These are phyloP conservation scores for Mugil cephalus DNA, from an alignment of 2,113 vertebrate species.

Conservation along the genomic window DNA sequence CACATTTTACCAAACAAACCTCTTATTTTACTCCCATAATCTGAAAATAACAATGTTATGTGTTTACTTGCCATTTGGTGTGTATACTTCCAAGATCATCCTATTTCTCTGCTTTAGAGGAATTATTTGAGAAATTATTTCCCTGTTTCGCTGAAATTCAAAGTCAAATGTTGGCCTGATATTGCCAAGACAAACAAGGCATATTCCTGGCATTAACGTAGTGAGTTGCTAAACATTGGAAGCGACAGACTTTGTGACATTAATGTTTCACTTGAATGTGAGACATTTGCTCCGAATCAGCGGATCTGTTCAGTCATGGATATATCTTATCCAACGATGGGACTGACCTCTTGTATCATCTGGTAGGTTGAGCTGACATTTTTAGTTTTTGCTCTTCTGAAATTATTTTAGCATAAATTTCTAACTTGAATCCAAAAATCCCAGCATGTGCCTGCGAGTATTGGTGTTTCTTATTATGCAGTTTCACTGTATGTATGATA, in stretches of 20 bases:
- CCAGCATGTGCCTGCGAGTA: neutral
- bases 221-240: conserved; percentile 59
- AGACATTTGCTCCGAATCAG: conserved; percentile 35
- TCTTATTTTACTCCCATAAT: too few relatives aligned
- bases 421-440: neutral
- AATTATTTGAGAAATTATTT: neutral
- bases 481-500: neutral
- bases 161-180: conserved; percentile 23
- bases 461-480: neutral
- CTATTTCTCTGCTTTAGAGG: neutral
- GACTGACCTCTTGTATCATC: conserved; percentile 32
- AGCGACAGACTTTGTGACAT: conserved; percentile 49
- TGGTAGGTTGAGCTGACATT: conserved; percentile 49
- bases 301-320: conserved; percentile 5
- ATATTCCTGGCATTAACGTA: conserved; percentile 66
- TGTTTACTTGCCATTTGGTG: neutral
- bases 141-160: conserved; percentile 11
- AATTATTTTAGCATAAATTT: accelerated
- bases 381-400: neutral
- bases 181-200: conserved; percentile 80
- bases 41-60: accelerated
- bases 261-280: conserved; percentile 57
- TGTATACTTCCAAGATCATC: neutral
- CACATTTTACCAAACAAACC: too few relatives aligned
- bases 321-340: conserved; percentile 36